Evolutionary conservation across 2,113 vertebrate genomes (phyloP).

Genomic region (Micronisus gabar): DNA sequence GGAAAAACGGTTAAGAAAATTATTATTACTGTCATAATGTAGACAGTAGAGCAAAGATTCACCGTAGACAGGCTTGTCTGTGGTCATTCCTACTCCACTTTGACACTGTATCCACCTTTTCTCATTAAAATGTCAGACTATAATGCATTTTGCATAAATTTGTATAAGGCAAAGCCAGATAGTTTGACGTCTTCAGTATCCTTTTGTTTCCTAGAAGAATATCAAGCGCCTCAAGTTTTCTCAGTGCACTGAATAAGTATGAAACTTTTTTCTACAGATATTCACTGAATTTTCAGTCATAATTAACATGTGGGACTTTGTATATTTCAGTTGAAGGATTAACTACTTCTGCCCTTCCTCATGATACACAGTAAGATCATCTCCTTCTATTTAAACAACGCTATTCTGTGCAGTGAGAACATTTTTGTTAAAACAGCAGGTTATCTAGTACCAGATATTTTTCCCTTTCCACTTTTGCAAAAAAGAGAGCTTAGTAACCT

Average conservation of each 20-base stretch:
- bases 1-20: neutral
- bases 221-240: neutral
- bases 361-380: too few species aligned
- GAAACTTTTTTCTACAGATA: neutral
- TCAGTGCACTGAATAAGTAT: neutral
- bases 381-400: neutral
- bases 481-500: neutral
- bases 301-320: neutral
- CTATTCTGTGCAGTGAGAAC: neutral
- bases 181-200: neutral
- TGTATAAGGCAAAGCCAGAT: neutral
- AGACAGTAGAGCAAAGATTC: neutral
- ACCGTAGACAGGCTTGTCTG: neutral
- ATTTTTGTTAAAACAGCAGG: neutral
- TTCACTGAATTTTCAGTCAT: neutral
- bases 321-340: neutral
- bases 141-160: neutral
- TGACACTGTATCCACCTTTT: neutral
- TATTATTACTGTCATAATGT: neutral
- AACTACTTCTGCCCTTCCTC: neutral
- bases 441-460: neutral
- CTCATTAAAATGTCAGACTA: neutral
- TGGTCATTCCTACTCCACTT: neutral
- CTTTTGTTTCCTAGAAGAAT: neutral
- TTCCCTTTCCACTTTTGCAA: neutral